Evolutionary conservation across 2,797 vertebrate species (phyloP).

Genomic region (Hoplostethus mediterraneus): DNA sequence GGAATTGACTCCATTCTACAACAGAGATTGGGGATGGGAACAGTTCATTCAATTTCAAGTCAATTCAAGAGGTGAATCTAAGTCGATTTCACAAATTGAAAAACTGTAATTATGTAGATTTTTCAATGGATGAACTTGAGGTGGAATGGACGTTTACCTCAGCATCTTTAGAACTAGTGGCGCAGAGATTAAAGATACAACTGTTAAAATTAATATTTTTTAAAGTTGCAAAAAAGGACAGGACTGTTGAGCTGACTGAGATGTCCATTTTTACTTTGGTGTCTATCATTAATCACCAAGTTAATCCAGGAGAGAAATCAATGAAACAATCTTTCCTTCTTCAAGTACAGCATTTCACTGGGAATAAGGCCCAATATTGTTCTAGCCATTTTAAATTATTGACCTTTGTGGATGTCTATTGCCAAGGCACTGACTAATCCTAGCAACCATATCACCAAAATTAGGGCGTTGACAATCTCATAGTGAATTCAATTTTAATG

Average conservation of each 20-base stretch:
- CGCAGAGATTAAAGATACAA: not conserved
- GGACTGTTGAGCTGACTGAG: not conserved
- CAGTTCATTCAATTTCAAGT: not conserved
- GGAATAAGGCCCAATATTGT: not conserved
- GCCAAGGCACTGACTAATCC: not conserved
- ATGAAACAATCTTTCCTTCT: not conserved
- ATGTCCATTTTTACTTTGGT: no score
- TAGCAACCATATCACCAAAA: conserved; percentile 18
- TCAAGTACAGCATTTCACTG: not conserved
- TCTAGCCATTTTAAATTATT: no score
- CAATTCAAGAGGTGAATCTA: not conserved
- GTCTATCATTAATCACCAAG: conserved; percentile 29
- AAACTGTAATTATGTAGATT: not conserved
- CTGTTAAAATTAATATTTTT: not conserved
- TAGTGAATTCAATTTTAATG: no score
- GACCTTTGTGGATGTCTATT: no score
- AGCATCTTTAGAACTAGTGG: not conserved
- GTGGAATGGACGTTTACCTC: not conserved
- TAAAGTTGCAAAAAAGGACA: not conserved
- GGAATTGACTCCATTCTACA: no score
- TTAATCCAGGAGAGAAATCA: no score
- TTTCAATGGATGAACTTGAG: not conserved
- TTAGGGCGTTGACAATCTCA: conserved; percentile 55
- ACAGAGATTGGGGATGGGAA: not conserved
- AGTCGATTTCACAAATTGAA: not conserved